phyloP scores from a whole-genome alignment of 2,888 invertebrate genomes.

The Yponomeuta evonymella region DNA sequence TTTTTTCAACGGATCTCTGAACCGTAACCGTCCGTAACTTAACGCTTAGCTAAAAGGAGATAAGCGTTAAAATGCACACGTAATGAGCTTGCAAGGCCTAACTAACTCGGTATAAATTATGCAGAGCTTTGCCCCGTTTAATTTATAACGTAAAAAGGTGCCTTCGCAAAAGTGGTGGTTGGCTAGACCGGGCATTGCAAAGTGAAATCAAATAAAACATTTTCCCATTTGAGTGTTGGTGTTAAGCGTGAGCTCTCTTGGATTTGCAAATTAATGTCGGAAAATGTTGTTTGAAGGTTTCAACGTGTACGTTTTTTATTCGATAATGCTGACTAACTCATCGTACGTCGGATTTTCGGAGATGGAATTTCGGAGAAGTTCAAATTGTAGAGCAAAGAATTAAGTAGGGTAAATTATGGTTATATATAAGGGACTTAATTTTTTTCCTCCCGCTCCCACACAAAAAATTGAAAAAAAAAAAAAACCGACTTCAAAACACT shows the following conservation, averaged over 20 bases:
- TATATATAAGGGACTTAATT: too few species aligned
- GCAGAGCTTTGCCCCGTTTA: slow-evolving; percentile 8
- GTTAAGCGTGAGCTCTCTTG: background rate
- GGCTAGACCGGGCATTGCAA: background rate
- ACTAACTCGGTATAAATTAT: slow-evolving; percentile 32
- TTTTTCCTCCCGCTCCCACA: too few species aligned
- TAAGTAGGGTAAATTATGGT: too few species aligned
- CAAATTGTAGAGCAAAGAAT: too few species aligned
- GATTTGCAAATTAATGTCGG: background rate
- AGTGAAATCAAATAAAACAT: slow-evolving; percentile 2
- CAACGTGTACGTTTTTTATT: too few species aligned
- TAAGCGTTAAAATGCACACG: slow-evolving; percentile 40
- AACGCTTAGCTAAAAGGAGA: slow-evolving; percentile 20
- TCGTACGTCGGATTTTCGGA: too few species aligned
- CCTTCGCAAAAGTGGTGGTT: slow-evolving; percentile 5
- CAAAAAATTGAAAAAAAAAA: too few species aligned
- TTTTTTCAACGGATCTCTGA: background rate
- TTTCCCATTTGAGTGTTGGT: background rate
- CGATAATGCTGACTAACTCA: too few species aligned
- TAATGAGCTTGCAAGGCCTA: slow-evolving; percentile 44
- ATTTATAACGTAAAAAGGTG: slow-evolving; percentile 20
- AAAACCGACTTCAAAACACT: too few species aligned
- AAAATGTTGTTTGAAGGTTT: background rate
- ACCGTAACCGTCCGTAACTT: background rate
- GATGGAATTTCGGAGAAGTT: too few species aligned